Percentiles rank a stretch among this genome's conserved stretches.
Evolutionary conservation across 2,797 vertebrate genomes (phyloP).

Genomic region (Lates japonicus): DNA sequence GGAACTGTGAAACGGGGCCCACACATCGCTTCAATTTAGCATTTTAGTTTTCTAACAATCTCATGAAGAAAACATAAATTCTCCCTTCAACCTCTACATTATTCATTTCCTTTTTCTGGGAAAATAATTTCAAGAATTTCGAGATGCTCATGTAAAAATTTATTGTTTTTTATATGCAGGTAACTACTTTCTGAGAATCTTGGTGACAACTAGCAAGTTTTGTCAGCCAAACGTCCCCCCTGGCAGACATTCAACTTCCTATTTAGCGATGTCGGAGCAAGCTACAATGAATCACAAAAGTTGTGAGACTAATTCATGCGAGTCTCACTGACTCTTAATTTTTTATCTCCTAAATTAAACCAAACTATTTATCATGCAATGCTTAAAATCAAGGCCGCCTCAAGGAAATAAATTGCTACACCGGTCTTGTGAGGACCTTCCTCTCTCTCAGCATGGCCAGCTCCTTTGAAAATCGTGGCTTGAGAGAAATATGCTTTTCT

Average conservation of each 20-base stretch:
- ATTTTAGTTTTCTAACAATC: neutral
- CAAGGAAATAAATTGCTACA: conserved; percentile 36
- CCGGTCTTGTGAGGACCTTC: conserved; percentile 11
- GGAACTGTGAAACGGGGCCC: neutral
- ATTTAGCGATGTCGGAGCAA: neutral
- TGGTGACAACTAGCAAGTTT: neutral
- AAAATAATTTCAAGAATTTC: neutral
- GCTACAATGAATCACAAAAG: conserved; percentile 20
- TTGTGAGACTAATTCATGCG: conserved; percentile 23
- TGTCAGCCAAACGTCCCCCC: neutral
- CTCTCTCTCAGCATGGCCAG: conserved; percentile 29
- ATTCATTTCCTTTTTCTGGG: conserved; percentile 6
- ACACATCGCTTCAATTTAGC: neutral
- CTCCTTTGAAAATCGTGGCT: conserved; percentile 44
- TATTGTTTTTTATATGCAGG: neutral
- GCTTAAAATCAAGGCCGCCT: conserved; percentile 40
- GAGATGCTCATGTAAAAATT: neutral
- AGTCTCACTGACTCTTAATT: conserved; percentile 34
- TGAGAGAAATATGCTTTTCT: conserved; percentile 31
- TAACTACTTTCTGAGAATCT: neutral
- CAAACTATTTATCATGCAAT: conserved; percentile 50
- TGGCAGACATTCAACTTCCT: neutral
- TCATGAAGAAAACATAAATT: neutral
- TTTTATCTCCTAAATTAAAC: conserved; percentile 39
- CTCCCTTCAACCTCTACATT: neutral